phyloP scores from a whole-genome alignment of 2,888 invertebrate genomes.

The Fabriciana adippe region DNA sequence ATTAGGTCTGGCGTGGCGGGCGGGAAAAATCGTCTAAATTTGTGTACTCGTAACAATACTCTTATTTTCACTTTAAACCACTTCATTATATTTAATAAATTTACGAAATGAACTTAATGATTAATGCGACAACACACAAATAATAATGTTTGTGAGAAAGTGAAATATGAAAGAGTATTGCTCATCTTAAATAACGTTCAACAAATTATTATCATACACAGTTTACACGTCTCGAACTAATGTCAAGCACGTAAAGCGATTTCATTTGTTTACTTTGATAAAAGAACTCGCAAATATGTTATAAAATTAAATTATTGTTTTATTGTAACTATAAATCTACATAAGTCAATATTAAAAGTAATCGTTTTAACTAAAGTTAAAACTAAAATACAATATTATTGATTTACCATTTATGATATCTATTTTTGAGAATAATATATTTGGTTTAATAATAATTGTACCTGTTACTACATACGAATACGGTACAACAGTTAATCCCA shows the following conservation, averaged over 20 bases:
- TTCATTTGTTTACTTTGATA: slow-evolving; percentile 14
- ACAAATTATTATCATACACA: not conserved
- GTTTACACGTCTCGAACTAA: not conserved
- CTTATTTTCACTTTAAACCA: not conserved
- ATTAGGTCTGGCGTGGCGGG: slow-evolving; percentile 56
- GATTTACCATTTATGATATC: no score
- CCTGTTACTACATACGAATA: no score
- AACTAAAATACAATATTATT: no score
- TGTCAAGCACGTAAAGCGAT: not conserved
- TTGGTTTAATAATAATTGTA: no score
- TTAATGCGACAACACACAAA: no score
- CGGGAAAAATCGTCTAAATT: slow-evolving; percentile 42
- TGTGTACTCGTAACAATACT: slow-evolving; percentile 28
- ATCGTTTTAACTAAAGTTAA: no score
- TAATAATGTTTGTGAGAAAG: not conserved
- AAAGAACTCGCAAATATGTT: not conserved
- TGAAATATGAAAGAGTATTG: not conserved
- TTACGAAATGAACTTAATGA: no score
- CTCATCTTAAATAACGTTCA: not conserved
- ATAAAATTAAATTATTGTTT: no score
- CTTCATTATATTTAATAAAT: not conserved
- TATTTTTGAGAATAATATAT: no score
- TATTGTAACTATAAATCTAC: no score
- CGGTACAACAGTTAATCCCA: no score
- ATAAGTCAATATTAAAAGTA: no score